Evolutionary conservation across 2,888 invertebrate species (phyloP), one percentile per base, ranked within the genome.

Genomic region (Lithophane ornitopus): DNA sequence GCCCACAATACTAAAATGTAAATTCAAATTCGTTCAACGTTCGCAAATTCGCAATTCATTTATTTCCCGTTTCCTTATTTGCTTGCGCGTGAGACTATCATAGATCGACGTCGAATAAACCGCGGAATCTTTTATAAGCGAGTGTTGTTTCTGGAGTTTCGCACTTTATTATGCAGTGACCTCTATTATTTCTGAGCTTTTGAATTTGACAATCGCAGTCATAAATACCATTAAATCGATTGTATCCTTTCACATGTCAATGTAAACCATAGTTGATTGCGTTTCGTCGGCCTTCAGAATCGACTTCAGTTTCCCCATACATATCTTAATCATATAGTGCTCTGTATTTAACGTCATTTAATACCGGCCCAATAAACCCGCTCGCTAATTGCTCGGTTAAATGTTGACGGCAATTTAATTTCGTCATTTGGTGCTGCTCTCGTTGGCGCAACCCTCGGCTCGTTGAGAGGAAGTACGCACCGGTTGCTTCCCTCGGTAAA

Each of bases 391-490:
- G 91, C 90, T 90, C 85, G 85, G 88, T 89, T 91, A 90, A 90
- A 90, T 82, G 82, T 91, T 90, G 90, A 88, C 88, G 88, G 87
- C 93, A 92, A 93, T 93, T 92, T 92, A 92, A 92, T 93, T 91
- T 92, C 90, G 90, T 90, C 90, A 86, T 86, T 87, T 83, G 84
- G 46, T 74, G 76, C 75, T 76, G 78, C 78, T 81, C 68, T 71
- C 82, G 83, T 69, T 80, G 76, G 80, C 84, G 84, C 85, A 88
- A 87, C 90, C 90, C 89, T 88, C 88, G 79, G 72, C 75, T 74
- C 74, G 78, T 82, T 73, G 86, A 86, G 80, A 91, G 92, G 93
- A 93, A 92, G 89, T 90, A 91, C 92, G 93, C 92, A 89, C 88
- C 89, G 90, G 86, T 93, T 91, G 85, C 85, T 91, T 89, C 93